These are phyloP conservation scores for Myotis planiceps DNA, from an alignment of 2,797 vertebrate genomes.

Conservation along the genomic window DNA sequence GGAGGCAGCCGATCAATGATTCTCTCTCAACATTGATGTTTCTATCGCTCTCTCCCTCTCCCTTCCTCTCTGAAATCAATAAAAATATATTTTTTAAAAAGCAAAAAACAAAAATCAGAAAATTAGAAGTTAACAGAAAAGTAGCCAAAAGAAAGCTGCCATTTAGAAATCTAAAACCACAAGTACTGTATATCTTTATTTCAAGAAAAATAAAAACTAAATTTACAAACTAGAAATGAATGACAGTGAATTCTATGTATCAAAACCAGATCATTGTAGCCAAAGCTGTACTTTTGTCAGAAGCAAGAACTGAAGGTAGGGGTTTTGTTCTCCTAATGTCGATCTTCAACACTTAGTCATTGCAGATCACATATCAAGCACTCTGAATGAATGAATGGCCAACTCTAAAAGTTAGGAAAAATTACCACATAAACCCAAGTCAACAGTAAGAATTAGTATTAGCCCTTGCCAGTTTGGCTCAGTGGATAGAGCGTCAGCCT, in stretches of 20 bases:
- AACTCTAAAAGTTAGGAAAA: conserved; percentile 9
- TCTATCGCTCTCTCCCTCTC: no score
- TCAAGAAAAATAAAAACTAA: conserved; percentile 16
- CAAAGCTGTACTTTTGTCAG: background rate
- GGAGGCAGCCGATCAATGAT: no score
- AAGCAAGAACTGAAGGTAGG: background rate
- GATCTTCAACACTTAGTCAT: background rate
- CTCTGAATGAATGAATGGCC: background rate
- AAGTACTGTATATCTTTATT: background rate
- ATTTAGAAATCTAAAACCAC: conserved; percentile 10
- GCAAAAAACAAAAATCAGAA: background rate
- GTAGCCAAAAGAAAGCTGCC: background rate
- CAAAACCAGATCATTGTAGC: background rate
- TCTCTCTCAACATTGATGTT: no score
- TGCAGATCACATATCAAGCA: background rate
- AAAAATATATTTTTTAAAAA: background rate
- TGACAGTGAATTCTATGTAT: background rate
- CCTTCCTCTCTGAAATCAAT: background rate
- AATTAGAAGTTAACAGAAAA: background rate
- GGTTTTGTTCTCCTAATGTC: background rate
- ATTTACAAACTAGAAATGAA: background rate
- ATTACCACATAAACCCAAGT: background rate
- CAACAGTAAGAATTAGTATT: background rate
- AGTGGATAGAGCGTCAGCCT: no score
- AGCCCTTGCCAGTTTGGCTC: background rate